phyloP scores from a whole-genome alignment of 2,797 vertebrate genomes.

The Scarus forsteni region DNA sequence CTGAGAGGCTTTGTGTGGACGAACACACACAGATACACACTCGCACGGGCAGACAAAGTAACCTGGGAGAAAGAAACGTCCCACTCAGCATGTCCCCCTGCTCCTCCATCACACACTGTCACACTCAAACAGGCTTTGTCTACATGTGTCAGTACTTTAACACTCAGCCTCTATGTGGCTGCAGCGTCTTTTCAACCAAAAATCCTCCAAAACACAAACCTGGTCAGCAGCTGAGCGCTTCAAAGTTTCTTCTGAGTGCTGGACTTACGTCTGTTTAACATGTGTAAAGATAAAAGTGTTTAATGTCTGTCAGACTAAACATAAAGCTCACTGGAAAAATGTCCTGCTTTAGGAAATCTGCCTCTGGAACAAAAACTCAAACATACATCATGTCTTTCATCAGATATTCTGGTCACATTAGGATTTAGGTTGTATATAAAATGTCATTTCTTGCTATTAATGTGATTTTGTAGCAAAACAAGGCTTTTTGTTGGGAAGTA shows the following conservation, averaged over 20 bases:
- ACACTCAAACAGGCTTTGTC: conserved; percentile 31
- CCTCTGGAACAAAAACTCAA: too few relatives aligned
- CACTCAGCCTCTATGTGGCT: conserved; percentile 6
- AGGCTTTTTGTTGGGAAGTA: too few relatives aligned
- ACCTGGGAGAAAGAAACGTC: conserved; percentile 45
- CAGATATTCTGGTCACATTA: too few relatives aligned
- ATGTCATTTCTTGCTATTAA: too few relatives aligned
- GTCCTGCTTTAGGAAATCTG: too few relatives aligned
- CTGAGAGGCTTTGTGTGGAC: conserved; percentile 39
- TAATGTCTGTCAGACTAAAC: too few relatives aligned
- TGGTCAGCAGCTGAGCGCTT: not conserved
- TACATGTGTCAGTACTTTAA: conserved; percentile 9
- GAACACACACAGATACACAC: conserved; percentile 38
- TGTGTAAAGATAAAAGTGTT: not conserved
- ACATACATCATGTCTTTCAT: too few relatives aligned
- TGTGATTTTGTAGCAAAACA: too few relatives aligned
- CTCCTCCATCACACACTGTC: conserved; percentile 47
- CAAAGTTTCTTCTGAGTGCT: not conserved
- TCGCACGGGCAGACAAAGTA: conserved; percentile 34
- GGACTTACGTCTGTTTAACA: not conserved
- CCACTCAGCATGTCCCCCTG: conserved; percentile 51
- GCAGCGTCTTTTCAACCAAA: not conserved
- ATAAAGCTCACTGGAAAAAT: too few relatives aligned
- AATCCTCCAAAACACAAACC: not conserved
- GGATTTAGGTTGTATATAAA: too few relatives aligned